Evolutionary conservation across 1,140 invertebrate genomes (phyloP), one percentile per base, ranked within the genome.

Genomic region (Probaryconus sp.): DNA sequence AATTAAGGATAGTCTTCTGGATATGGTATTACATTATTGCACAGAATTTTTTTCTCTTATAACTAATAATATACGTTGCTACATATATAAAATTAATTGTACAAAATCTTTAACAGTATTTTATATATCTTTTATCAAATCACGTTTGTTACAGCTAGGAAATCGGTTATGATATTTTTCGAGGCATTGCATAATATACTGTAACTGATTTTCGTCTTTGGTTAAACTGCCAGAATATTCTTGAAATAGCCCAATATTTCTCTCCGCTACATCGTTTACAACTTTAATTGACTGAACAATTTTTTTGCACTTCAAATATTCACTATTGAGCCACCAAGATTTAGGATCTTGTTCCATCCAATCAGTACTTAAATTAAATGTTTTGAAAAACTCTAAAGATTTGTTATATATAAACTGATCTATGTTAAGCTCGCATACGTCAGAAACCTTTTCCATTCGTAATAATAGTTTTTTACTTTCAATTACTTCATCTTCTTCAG

Each of bases 331-430:
- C 11, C 16, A 10, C n/a, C 33, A 35, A 7, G 5, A 2, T 13
- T 13, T 13, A 35, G 33, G 33, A 35, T 35, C 11, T 13, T 35
- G 10, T 13, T 35, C 16, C n/a, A 35, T 35, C 11, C 11, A 35
- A 1, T 14, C 2, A 7, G 11, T 35, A 14, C 7, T 35, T 3
- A 35, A 35, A 35, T 35, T 35, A 1, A 35, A 13, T 3, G n/a
- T 13, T 14, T 13, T 13, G 7, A 35, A 35, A 35, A 35, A 35
- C 4, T 3, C 2, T 7, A 35, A 13, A 14, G 11, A 35, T 35
- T 35, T 31, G 10, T 31, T 5, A 31, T 5, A 31, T n/a, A 43
- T 21, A 11, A 43, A 43, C 10, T 43, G 40, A 24, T 43, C 40
- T 26, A 40, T 16, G 21, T 10, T 40, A 20, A 11, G 18, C 18